phyloP scores from a whole-genome alignment of 2,888 invertebrate species.

The Idaea straminata region DNA sequence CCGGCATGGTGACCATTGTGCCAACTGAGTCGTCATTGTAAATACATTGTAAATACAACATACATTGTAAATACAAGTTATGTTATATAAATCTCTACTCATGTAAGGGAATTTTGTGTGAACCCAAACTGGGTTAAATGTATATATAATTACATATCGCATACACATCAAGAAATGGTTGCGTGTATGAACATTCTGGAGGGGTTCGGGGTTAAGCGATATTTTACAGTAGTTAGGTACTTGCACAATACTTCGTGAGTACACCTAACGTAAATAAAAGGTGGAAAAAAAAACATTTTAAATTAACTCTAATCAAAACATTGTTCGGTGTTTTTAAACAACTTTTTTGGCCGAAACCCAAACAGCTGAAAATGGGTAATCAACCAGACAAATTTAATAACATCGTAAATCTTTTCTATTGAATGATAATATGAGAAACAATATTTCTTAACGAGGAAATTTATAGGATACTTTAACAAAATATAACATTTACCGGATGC shows the following conservation, averaged over 20 bases:
- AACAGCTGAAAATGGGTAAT: slow-evolving; percentile 26
- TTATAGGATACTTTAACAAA: no score
- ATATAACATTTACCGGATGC: neutral
- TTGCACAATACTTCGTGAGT: neutral
- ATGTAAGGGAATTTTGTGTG: neutral
- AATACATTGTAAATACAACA: no score
- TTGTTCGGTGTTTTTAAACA: slow-evolving; percentile 22
- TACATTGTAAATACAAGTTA: neutral
- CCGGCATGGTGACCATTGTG: no score
- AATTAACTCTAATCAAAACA: slow-evolving; percentile 5
- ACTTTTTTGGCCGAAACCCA: slow-evolving; percentile 28
- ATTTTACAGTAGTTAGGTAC: no score
- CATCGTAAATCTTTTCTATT: slow-evolving; percentile 24
- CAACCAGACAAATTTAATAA: slow-evolving; percentile 23
- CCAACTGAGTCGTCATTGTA: no score
- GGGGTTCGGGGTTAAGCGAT: no score
- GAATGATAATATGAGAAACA: slow-evolving; percentile 18
- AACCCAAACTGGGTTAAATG: neutral
- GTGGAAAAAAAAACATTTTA: neutral
- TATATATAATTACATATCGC: neutral
- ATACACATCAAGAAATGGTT: neutral
- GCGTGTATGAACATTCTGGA: neutral
- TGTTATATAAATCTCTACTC: neutral
- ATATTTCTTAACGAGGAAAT: neutral
- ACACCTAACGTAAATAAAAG: neutral